Conservation (phyloP, 2,113 vertebrate genomes). For the Craseonycteris thonglongyai region DNA sequence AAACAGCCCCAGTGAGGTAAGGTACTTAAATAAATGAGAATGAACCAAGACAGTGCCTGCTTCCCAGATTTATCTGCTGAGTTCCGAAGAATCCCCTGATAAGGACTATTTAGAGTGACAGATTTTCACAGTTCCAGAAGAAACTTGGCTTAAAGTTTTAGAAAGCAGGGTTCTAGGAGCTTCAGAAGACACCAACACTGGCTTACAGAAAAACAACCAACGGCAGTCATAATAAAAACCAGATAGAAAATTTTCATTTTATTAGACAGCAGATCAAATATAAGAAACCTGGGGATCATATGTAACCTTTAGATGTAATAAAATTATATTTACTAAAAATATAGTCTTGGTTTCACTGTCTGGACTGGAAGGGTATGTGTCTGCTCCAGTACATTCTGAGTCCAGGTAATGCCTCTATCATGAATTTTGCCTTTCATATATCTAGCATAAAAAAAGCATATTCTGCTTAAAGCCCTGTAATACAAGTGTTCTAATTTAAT, state of each 20-base stretch:
- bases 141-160: background rate
- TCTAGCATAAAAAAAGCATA: constrained; percentile 73
- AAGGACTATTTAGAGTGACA: background rate
- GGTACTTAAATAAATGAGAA: background rate
- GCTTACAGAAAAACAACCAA: background rate
- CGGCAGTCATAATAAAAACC: background rate
- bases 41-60: background rate
- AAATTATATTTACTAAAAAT: background rate
- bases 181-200: background rate
- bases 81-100: background rate
- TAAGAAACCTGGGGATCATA: background rate
- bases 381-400: background rate
- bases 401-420: constrained; percentile 66
- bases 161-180: background rate
- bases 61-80: background rate
- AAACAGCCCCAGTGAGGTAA: background rate
- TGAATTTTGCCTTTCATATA: constrained; percentile 76
- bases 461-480: constrained; percentile 78
- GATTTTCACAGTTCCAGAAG: background rate
- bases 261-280: background rate
- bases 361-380: background rate
- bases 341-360: background rate
- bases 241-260: background rate
- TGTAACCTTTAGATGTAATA: background rate
- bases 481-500: constrained; percentile 85